Conservation (phyloP, 2,888 invertebrate genomes). For the Lottia gigantea region DNA sequence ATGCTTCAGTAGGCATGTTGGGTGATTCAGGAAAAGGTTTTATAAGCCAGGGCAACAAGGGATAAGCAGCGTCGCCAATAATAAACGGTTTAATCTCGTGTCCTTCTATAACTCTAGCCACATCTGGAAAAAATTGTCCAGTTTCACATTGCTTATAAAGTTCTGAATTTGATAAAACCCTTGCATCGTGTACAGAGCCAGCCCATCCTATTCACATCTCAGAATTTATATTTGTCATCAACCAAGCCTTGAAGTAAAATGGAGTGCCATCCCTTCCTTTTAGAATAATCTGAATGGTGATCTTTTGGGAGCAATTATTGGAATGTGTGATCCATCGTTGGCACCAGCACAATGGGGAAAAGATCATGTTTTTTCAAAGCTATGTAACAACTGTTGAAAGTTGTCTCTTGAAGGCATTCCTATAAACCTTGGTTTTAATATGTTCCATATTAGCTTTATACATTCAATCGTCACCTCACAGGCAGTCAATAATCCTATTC, state of each 20-base stretch:
- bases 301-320: constrained; percentile 22
- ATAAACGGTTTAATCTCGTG: too few species aligned
- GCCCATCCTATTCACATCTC: constrained; percentile 21
- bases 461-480: constrained; percentile 13
- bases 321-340: constrained; percentile 30
- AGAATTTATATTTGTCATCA: constrained; percentile 21
- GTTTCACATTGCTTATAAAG: neutral
- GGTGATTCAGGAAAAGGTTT: constrained; percentile 19
- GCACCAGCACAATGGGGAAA: constrained; percentile 28
- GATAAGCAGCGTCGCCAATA: constrained; percentile 26
- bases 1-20: neutral
- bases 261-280: constrained; percentile 25
- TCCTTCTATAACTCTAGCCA: too few species aligned
- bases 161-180: constrained; percentile 19
- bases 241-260: constrained; percentile 22
- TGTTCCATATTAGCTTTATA: constrained; percentile 13
- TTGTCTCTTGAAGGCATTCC: constrained; percentile 18
- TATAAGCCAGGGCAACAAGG: constrained; percentile 21
- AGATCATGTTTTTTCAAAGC: constrained; percentile 19
- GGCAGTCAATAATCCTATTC: constrained; percentile 19
- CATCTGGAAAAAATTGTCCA: too few species aligned
- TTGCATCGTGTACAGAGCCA: constrained; percentile 24
- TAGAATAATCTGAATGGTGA: constrained; percentile 23
- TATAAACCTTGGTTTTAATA: constrained; percentile 15
- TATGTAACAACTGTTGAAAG: constrained; percentile 16